A percentile compares a stretch with the other conserved stretches of the same genome.
Evolutionary conservation across 2,113 vertebrate species (phyloP).

Genomic region (Dunckerocampus dactyliophorus): DNA sequence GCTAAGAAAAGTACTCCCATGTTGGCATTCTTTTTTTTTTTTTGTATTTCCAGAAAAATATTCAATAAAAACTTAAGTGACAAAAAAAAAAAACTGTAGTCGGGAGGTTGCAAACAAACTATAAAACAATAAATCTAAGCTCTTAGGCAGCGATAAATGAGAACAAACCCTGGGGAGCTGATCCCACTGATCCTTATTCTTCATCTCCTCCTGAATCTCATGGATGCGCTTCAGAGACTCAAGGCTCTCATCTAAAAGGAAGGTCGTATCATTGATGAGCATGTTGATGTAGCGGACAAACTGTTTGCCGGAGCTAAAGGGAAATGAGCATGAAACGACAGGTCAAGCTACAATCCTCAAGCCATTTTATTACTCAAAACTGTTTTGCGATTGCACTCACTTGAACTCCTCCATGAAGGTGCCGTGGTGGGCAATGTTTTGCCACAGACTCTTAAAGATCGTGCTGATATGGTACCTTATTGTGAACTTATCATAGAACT

Average conservation of each 20-base stretch:
- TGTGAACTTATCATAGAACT: conserved; percentile 99
- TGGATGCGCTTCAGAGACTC: conserved; percentile 98
- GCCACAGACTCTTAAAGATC: conserved; percentile 99
- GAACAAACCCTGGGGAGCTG: conserved; percentile 85
- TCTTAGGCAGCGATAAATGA: not conserved
- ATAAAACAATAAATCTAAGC: not conserved
- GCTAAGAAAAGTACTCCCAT: too few species aligned
- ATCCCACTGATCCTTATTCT: conserved; percentile 97
- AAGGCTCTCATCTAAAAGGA: conserved; percentile 94
- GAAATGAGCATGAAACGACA: conserved; percentile 2
- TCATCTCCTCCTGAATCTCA: conserved; percentile 98
- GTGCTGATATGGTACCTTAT: conserved; percentile 99
- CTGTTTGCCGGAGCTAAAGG: conserved; percentile 91
- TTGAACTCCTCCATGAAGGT: conserved; percentile 99
- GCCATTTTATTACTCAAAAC: not conserved
- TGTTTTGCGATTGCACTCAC: conserved; percentile 74
- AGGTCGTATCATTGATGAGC: conserved; percentile 98
- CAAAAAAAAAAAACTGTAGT: not conserved
- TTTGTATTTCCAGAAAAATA: too few species aligned
- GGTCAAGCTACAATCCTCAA: too few species aligned
- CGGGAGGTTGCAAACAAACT: not conserved
- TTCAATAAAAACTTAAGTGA: too few species aligned
- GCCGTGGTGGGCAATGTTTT: conserved; percentile 94
- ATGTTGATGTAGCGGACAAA: conserved; percentile 99
- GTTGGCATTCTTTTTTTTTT: too few species aligned